These are phyloP conservation scores for Diabrotica undecimpunctata DNA, from an alignment of 1,140 invertebrate species.

Conservation along the genomic window DNA sequence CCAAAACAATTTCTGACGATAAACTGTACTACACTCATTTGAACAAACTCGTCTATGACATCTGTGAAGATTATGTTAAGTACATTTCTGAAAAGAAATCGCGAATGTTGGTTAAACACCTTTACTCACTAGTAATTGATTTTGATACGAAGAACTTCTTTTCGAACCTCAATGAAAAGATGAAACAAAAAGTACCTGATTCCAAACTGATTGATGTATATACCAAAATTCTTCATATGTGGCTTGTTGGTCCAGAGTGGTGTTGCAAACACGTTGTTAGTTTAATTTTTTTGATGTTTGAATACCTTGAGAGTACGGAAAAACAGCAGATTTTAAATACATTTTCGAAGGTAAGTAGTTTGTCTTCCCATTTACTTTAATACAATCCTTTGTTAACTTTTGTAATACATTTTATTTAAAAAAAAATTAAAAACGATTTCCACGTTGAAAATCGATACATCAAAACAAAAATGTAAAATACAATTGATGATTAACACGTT, in stretches of 20 bases:
- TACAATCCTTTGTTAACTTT: too few species aligned
- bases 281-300: constrained; percentile 58
- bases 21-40: constrained; percentile 44
- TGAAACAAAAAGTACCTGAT: constrained; percentile 39
- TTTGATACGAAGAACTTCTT: constrained; percentile 51
- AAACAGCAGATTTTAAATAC: constrained; percentile 53
- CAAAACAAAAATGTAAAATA: not conserved
- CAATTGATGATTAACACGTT: not conserved
- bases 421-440: too few species aligned
- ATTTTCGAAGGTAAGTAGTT: constrained; percentile 48
- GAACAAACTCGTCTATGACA: constrained; percentile 50
- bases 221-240: constrained; percentile 49
- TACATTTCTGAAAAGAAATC: constrained; percentile 45
- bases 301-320: constrained; percentile 49
- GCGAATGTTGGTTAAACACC: constrained; percentile 43
- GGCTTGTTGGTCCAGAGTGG: constrained; percentile 49
- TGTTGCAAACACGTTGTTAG: constrained; percentile 52
- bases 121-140: constrained; percentile 47
- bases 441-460: too few species aligned
- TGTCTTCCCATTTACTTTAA: not conserved
- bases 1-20: constrained; percentile 14
- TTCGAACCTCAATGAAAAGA: constrained; percentile 35
- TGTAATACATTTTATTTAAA: too few species aligned
- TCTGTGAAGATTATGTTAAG: constrained; percentile 52
- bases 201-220: constrained; percentile 50